These are phyloP conservation scores for Antrozous pallidus DNA, from an alignment of 2,797 vertebrate species.

Conservation along the genomic window DNA sequence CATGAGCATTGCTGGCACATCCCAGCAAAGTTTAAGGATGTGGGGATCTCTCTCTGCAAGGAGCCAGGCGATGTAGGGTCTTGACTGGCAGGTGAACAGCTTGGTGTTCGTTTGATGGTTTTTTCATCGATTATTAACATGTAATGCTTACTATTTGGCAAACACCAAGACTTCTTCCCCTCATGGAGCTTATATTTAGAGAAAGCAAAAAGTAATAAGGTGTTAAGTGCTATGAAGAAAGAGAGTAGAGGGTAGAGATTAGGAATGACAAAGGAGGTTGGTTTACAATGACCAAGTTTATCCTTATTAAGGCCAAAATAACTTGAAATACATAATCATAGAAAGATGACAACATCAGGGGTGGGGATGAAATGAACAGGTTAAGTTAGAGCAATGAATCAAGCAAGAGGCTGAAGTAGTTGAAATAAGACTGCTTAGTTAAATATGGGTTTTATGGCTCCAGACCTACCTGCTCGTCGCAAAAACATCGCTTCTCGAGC, in stretches of 20 bases:
- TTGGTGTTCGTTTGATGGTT: neutral
- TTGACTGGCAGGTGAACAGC: neutral
- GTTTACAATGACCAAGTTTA: neutral
- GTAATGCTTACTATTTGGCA: neutral
- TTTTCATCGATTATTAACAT: neutral
- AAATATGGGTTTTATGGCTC: neutral
- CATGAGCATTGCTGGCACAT: neutral
- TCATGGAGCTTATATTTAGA: neutral
- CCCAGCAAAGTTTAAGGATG: neutral
- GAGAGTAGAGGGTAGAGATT: neutral
- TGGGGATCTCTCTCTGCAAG: neutral
- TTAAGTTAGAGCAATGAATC: neutral
- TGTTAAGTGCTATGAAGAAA: neutral
- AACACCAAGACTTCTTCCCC: neutral
- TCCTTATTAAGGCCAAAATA: neutral
- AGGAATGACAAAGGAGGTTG: neutral
- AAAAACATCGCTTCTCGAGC: conserved; percentile 76
- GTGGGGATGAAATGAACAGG: neutral
- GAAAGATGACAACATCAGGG: neutral
- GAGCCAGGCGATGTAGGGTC: neutral
- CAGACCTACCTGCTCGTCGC: conserved; percentile 70
- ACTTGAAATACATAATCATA: neutral
- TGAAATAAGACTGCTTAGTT: neutral
- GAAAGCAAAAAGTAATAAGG: neutral
- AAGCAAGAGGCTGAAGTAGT: neutral